Conservation (phyloP, 2,888 invertebrate genomes). For the Apotomis capreana region DNA sequence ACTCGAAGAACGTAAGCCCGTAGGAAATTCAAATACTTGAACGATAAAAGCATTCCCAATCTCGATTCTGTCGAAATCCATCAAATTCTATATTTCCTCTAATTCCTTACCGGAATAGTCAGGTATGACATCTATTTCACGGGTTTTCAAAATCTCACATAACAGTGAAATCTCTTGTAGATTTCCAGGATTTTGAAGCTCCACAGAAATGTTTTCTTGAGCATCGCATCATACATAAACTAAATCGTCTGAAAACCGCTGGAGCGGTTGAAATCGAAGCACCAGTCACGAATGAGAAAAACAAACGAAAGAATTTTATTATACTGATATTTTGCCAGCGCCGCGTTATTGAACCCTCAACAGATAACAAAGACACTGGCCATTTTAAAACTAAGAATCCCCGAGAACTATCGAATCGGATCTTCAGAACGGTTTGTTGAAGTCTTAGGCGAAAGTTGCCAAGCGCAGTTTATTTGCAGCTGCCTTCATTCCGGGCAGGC, state of each 20-base stretch:
- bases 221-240: not conserved
- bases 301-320: constrained; percentile 7
- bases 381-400: constrained; percentile 34
- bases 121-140: not conserved
- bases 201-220: not conserved
- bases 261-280: not conserved
- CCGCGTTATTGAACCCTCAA: constrained; percentile 9
- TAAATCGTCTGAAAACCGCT: not conserved
- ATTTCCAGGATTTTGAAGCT: not conserved
- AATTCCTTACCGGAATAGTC: constrained; percentile 40
- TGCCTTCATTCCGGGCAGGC: constrained; percentile 45
- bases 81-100: constrained; percentile 62
- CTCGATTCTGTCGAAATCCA: constrained; percentile 62
- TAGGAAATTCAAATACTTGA: constrained; percentile 71
- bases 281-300: not conserved
- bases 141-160: not conserved
- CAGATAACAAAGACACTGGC: constrained; percentile 23
- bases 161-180: not conserved
- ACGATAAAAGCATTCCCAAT: constrained; percentile 70
- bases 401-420: constrained; percentile 32
- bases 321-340: constrained; percentile 9
- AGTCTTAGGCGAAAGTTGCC: constrained; percentile 36
- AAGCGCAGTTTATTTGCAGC: constrained; percentile 54
- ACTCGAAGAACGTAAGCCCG: constrained; percentile 60
- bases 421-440: constrained; percentile 31